Base-by-base conservation (phyloP, 1,140 invertebrate genomes). In the Drosophila sp. region DNA sequence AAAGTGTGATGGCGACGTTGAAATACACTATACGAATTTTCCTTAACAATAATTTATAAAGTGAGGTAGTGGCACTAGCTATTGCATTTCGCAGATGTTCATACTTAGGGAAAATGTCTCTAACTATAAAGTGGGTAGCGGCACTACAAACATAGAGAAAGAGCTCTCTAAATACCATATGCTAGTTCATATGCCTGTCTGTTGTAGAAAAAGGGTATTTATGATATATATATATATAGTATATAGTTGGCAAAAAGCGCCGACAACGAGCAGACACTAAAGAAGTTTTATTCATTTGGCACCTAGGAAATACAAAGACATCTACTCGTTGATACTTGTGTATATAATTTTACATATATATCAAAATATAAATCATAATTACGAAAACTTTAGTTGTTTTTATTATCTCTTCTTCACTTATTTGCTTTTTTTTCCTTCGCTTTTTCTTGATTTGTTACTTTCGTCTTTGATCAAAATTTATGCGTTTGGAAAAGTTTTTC, bases 301-400 rank as follows among this genome's bases (percentile, higher is more conserved):
- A 76, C 73, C 73, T 76, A 55, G 23, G 7, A 44, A 50, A 27
- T 8, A 8, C 11, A 11, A n/a, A 11, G n/a, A 40, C 65, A 32
- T 44, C 17, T 17, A 17, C 17, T 17, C 17, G 17, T 17, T 17
- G 17, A 17, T 17, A 17, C 17, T 17, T 17, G 25, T 8, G n/a
- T 23, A 47, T 47, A 47, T 47, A 50, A 7, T 50, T 10, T 50
- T 50, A 50, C 44, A 50, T 10, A 67, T 10, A 67, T 33, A 70
- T 29, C 35, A 76, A 55, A 76, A 76, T 67, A 76, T 76, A 76
- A 76, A 76, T 76, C 63, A 76, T 76, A 76, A 76, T 76, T 76
- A 76, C 60, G 47, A 60, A 32, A 76, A 76, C 66, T 76, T 73
- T 73, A 76, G 72, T 76, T 76, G 17, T 25, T 23, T 50, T 50